Evolutionary conservation across 2,888 invertebrate species (phyloP).

Genomic region (Eupithecia subumbrata): DNA sequence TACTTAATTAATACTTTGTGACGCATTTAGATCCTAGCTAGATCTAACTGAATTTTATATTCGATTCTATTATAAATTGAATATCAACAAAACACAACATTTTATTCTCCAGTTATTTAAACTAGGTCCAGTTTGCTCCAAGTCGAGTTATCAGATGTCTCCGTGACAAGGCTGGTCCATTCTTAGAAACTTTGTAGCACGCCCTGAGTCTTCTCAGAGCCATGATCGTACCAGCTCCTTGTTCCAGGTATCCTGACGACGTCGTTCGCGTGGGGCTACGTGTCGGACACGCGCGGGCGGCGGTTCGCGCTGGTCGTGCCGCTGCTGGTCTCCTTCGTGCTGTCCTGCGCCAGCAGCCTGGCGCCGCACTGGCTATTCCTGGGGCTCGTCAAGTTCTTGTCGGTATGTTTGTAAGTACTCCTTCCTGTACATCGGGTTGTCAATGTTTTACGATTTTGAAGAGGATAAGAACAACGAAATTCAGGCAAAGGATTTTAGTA

Average conservation of each 20-base stretch:
- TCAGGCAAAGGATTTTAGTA: neutral
- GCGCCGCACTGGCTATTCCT: conserved; percentile 73
- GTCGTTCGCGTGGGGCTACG: conserved; percentile 76
- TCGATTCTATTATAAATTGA: no score
- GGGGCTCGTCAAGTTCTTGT: conserved; percentile 70
- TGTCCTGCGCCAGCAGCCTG: conserved; percentile 71
- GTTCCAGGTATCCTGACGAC: conserved; percentile 72
- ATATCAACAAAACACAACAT: no score
- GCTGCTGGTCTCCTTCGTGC: conserved; percentile 64
- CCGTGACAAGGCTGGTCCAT: neutral
- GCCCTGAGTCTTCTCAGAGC: neutral
- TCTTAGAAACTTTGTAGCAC: neutral
- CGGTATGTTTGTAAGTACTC: conserved; percentile 75
- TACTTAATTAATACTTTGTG: neutral
- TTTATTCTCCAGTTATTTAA: no score
- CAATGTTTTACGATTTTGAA: neutral
- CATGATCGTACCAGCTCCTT: neutral
- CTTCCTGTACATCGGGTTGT: neutral
- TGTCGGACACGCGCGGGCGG: conserved; percentile 73
- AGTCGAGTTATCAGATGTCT: neutral
- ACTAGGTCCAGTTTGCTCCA: neutral
- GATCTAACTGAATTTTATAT: neutral
- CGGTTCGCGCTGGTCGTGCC: conserved; percentile 69
- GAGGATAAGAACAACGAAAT: neutral
- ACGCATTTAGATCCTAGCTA: neutral